Evolutionary conservation across 2,888 invertebrate genomes (phyloP).

Genomic region (Limnephilus rhombicus): DNA sequence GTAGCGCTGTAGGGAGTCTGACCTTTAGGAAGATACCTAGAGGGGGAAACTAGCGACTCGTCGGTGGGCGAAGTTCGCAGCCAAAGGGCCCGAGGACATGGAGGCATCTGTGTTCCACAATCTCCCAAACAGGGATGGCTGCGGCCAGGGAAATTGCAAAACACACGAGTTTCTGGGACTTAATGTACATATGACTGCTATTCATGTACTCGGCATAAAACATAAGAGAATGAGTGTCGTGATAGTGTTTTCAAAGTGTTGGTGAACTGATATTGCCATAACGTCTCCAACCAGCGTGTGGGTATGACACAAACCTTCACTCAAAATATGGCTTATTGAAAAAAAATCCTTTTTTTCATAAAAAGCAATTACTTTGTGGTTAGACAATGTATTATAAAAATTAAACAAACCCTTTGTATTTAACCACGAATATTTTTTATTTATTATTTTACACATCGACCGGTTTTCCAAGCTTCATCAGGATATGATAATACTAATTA

Average conservation of each 20-base stretch:
- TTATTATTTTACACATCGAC: no score
- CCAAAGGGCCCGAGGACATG: conserved; percentile 43
- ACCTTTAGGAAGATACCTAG: conserved; percentile 45
- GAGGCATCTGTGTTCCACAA: conserved; percentile 9
- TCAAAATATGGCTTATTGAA: no score
- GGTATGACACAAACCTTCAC: no score
- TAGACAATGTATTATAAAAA: no score
- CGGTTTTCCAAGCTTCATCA: no score
- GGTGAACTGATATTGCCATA: neutral
- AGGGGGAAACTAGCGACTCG: conserved; percentile 33
- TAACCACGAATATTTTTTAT: no score
- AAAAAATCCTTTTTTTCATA: no score
- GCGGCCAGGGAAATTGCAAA: neutral
- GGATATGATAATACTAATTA: no score
- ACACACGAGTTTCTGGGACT: neutral
- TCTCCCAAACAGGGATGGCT: neutral
- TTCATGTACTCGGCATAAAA: neutral
- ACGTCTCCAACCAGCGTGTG: no score
- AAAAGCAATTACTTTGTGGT: no score
- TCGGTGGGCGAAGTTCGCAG: conserved; percentile 52
- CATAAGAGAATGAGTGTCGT: neutral
- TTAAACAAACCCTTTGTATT: no score
- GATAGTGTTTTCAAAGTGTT: neutral
- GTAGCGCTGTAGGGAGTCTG: conserved; percentile 42
- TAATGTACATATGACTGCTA: neutral